phyloP scores from a whole-genome alignment of 2,888 invertebrate species.

The Auanema freiburgensis region DNA sequence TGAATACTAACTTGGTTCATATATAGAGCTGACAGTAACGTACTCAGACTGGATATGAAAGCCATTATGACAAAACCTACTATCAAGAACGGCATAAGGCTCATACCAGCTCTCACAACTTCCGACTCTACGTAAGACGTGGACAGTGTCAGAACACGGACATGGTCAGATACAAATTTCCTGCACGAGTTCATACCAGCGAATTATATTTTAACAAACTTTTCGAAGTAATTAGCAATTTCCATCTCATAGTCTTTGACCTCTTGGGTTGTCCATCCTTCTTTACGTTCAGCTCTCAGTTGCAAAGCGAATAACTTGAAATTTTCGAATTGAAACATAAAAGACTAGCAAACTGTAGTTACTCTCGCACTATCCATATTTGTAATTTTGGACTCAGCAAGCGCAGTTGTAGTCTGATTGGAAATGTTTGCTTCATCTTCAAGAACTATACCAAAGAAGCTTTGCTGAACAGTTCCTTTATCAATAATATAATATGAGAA shows the following conservation, averaged over 20 bases:
- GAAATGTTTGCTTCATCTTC: constrained; percentile 27
- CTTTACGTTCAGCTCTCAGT: constrained; percentile 53
- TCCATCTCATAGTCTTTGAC: constrained; percentile 54
- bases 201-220: constrained; percentile 17
- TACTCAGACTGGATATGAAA: constrained; percentile 46
- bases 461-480: constrained; percentile 14
- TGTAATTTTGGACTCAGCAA: constrained; percentile 16
- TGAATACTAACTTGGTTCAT: constrained; percentile 53
- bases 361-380: constrained; percentile 39
- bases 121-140: constrained; percentile 58
- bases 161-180: constrained; percentile 42
- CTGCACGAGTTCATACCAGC: constrained; percentile 25
- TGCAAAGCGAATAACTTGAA: constrained; percentile 51
- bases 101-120: constrained; percentile 52
- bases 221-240: constrained; percentile 55
- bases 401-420: neutral
- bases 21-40: constrained; percentile 53
- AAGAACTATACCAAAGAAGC: constrained; percentile 28
- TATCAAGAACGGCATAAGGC: constrained; percentile 50
- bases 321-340: no score
- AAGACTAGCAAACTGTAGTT: neutral
- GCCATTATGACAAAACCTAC: constrained; percentile 58
- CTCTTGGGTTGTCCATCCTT: constrained; percentile 51
- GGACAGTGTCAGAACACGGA: constrained; percentile 53
- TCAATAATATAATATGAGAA: constrained; percentile 24